Base-by-base conservation (phyloP, 2,888 invertebrate genomes). In the Brachylomia viminalis region DNA sequence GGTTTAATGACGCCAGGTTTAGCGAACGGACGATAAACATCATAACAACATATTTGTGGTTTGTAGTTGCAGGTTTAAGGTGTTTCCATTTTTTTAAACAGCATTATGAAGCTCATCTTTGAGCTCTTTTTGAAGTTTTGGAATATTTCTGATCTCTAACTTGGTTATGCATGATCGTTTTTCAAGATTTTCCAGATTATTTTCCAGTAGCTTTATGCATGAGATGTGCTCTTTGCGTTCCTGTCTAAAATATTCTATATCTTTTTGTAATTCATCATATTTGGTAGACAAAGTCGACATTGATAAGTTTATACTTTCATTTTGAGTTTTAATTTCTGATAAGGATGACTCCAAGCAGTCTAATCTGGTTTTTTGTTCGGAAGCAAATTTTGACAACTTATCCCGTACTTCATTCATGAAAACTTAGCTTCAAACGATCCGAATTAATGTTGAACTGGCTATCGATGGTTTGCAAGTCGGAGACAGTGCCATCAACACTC, bases 261-360 rank as follows among this genome's bases (percentile, higher is more conserved):
- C 4, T 47, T 6, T 17, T 47, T 47, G 49, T 7, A 49, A 20
- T 7, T 49, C 38, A 61, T 61, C 61, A 61, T 61, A 61, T 61
- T 61, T 38, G 23, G 61, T 11, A 38, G 38, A 61, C n/a, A 61
- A 13, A 61, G 38, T 61, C n/a, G 61, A 38, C 38, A 61, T 47
- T 4, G 47, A 47, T 30, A 65, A 30, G 30, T 47, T 65, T 11
- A 65, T 47, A 0, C 11, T 47, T 2, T 65, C 47, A 30, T 65
- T 65, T 65, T 65, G 64, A 1, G 47, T 20, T 65, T 65, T 65
- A 65, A 65, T 65, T 65, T 65, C 64, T 6, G 38, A 6, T 7
- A 38, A 38, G 7, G 38, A 38, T 38, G 38, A 38, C 38, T 38
- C 38, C 7, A 38, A 38, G 7, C 4, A 23, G 20, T 66, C 23